Base-by-base conservation (phyloP, 2,797 vertebrate genomes). In the Pelochelys cantorii region DNA sequence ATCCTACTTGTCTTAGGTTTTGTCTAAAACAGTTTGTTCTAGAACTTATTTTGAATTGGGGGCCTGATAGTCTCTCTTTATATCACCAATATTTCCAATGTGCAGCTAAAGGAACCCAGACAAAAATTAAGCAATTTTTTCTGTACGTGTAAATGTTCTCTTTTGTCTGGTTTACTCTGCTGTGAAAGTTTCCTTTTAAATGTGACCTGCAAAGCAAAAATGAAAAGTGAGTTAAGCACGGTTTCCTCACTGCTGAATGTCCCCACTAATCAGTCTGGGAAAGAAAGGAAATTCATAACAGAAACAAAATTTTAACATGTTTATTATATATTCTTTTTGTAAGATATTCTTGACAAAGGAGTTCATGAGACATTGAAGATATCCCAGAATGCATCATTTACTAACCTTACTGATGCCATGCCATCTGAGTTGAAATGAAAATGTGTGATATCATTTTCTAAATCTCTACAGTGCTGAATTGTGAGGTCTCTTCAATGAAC, bases 181-280 rank as follows among this genome's bases (percentile, higher is more conserved):
- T 68, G 53, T 86, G 56, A 59, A 94, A 92, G 37, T 84, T 93
- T 68, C 88, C 79, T 89, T 94, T 93, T 95, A 89, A 95, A 91
- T 87, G 81, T 92, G 92, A 95, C 71, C 90, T 77, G 1, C 59
- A 94, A 96, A 96, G 89, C 77, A 89, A 95, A 95, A 93, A 83
- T 20, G 0, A 94, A 94, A 88, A 91, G 17, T 0, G 1, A 37
- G 52, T 55, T 79, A 65, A 90, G 53, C 53, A 89, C 37, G 81
- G 79, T 62, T 3, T 91, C 87, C 79, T 77, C 42, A 48, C 20
- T 79, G 90, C 23, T 60, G 88, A 83, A 3, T 57, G 59, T 83
- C 83, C 88, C 23, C 48, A 75, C 42, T 48, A 75, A 75, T 75
- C 74, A 79, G 55, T n/a, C 62, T 84, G 53, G 56, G 37, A 12